Evolutionary conservation across 1,140 invertebrate genomes (phyloP).

Genomic region (Choristoneura fumiferana): DNA sequence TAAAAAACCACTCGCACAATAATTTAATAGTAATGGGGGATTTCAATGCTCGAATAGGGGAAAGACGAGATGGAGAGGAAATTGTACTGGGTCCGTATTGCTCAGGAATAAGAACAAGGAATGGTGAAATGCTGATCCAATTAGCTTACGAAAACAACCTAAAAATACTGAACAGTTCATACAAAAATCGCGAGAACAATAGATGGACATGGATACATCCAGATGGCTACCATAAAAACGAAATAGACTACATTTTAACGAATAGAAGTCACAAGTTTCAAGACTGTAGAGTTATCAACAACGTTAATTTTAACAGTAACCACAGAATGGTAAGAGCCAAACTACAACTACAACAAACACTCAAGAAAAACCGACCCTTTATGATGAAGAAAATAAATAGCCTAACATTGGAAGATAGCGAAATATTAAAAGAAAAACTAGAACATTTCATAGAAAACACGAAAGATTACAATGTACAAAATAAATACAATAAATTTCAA

Average conservation of each 20-base stretch:
- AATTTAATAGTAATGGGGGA: neutral
- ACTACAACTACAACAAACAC: neutral
- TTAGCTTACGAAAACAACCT: constrained; percentile 22
- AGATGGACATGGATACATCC: constrained; percentile 27
- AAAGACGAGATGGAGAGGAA: neutral
- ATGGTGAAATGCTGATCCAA: constrained; percentile 20
- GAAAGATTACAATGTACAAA: too few species aligned
- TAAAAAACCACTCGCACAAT: neutral
- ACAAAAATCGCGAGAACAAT: constrained; percentile 27
- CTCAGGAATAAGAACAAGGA: neutral
- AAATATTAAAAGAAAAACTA: too few species aligned
- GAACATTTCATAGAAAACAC: too few species aligned
- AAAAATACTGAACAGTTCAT: constrained; percentile 23
- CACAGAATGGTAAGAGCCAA: constrained; percentile 23
- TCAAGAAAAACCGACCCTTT: too few species aligned
- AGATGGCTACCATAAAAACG: constrained; percentile 26
- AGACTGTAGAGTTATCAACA: constrained; percentile 17
- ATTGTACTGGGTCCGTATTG: neutral
- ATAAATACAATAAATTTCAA: too few species aligned
- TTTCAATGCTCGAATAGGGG: neutral
- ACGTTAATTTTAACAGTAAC: constrained; percentile 24
- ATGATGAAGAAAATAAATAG: too few species aligned
- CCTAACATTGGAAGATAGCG: too few species aligned
- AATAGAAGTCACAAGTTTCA: constrained; percentile 24
- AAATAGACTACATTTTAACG: constrained; percentile 28